A percentile compares a stretch with the other conserved stretches of the same genome.
These are phyloP conservation scores for Lepisosteus oculatus DNA, from an alignment of 2,113 vertebrate species.

Conservation along the genomic window DNA sequence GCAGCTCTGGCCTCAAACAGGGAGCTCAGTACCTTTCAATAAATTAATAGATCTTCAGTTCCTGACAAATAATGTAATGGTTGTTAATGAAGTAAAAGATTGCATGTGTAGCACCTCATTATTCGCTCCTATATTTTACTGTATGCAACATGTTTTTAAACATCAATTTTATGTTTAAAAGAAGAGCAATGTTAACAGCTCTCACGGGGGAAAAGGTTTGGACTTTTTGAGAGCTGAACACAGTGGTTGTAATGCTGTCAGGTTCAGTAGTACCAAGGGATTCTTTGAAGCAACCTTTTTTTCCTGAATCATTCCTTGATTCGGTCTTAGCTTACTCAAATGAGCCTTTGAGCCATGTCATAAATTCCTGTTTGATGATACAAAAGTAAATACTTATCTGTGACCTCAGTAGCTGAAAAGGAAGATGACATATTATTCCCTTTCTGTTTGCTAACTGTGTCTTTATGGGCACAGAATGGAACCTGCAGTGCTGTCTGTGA, in stretches of 20 bases:
- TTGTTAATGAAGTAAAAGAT: too few relatives aligned
- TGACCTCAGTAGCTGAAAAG: background rate
- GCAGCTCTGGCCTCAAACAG: too few relatives aligned
- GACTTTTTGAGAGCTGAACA: background rate
- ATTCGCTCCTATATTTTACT: too few relatives aligned
- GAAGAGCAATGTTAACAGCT: too few relatives aligned
- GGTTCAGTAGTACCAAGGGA: background rate
- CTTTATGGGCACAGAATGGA: background rate
- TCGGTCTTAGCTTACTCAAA: background rate
- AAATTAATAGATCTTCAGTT: too few relatives aligned
- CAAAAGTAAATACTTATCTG: constrained; percentile 10
- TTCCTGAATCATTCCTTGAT: background rate
- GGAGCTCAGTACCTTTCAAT: too few relatives aligned
- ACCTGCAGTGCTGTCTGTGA: too few relatives aligned
- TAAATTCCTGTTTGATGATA: constrained; percentile 7
- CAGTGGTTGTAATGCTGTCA: background rate
- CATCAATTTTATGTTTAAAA: too few relatives aligned
- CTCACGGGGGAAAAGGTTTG: too few relatives aligned
- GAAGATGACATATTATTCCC: background rate
- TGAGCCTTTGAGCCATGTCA: constrained; percentile 11
- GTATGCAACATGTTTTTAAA: background rate
- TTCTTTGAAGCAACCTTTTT: background rate
- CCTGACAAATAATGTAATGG: too few relatives aligned
- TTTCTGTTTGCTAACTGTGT: background rate
- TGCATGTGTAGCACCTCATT: too few relatives aligned